Percentiles rank a stretch among this genome's conserved stretches.
Evolutionary conservation across 2,113 vertebrate genomes (phyloP).

Genomic region (Dicerorhinus sumatrensis): DNA sequence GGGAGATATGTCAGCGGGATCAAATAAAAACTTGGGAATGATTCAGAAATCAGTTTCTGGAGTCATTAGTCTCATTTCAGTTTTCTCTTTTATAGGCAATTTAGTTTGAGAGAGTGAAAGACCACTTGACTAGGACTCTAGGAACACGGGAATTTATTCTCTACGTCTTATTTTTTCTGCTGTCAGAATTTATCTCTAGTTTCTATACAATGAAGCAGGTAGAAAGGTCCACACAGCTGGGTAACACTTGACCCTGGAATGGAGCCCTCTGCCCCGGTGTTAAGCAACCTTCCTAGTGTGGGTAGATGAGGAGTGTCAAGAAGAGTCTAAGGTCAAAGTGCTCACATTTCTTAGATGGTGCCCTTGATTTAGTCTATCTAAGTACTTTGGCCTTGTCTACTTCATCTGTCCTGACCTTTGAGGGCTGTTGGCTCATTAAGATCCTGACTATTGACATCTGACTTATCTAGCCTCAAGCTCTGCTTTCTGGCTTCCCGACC

Average conservation of each 20-base stretch:
- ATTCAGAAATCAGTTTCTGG: background rate
- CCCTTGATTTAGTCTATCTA: background rate
- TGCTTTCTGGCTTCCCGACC: conserved; percentile 3
- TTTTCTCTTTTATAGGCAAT: conserved; percentile 8
- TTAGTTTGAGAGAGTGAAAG: conserved; percentile 25
- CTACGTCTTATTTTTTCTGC: background rate
- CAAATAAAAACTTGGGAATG: background rate
- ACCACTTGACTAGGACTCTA: background rate
- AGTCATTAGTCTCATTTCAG: background rate
- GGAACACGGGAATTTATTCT: background rate
- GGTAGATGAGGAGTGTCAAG: background rate
- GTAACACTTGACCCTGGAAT: background rate
- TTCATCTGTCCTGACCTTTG: background rate
- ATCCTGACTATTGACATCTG: conserved; percentile 40
- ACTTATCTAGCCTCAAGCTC: conserved; percentile 54
- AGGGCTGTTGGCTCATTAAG: conserved; percentile 28
- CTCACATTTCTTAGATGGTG: conserved; percentile 1
- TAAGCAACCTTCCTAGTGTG: background rate
- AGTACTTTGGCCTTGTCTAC: background rate
- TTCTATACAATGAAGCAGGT: background rate
- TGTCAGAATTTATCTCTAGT: background rate
- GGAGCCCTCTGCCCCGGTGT: background rate
- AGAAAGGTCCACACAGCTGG: background rate
- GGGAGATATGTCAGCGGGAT: background rate
- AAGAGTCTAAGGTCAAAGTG: background rate